Evolutionary conservation across 2,888 invertebrate genomes (phyloP).

Genomic region (Cheilosia impressa): DNA sequence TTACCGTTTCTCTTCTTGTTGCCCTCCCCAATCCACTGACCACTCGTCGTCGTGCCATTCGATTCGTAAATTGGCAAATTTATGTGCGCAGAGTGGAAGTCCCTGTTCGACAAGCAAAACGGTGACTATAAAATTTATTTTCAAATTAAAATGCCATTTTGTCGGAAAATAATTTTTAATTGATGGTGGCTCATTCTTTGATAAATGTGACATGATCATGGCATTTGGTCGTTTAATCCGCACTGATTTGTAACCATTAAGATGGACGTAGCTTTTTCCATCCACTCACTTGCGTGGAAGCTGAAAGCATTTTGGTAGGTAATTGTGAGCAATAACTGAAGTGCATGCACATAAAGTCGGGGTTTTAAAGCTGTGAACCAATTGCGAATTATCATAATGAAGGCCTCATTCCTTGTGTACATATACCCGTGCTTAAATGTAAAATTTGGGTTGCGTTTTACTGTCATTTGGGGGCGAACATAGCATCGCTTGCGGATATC

Average conservation of each 20-base stretch:
- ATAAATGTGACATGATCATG: conserved; percentile 75
- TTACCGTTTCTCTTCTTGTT: conserved; percentile 37
- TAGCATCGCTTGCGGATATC: conserved; percentile 41
- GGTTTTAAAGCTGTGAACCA: not conserved
- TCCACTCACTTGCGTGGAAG: conserved; percentile 37
- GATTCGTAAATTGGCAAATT: conserved; percentile 70
- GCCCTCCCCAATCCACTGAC: conserved; percentile 18
- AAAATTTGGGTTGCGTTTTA: not conserved
- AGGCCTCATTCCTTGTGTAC: not conserved
- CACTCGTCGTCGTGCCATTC: conserved; percentile 5
- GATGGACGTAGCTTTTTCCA: conserved; percentile 21
- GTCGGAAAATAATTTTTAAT: conserved; percentile 77
- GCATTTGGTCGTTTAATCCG: conserved; percentile 73
- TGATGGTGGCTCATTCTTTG: conserved; percentile 73
- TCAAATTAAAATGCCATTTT: conserved; percentile 83
- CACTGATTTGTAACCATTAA: conserved; percentile 70
- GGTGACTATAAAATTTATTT: conserved; percentile 82
- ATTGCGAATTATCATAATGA: conserved; percentile 17
- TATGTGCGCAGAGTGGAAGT: conserved; percentile 71
- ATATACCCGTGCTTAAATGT: not conserved
- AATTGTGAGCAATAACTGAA: conserved; percentile 56
- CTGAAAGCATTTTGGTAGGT: conserved; percentile 64
- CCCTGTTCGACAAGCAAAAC: conserved; percentile 70
- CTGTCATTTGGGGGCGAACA: conserved; percentile 29
- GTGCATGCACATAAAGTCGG: conserved; percentile 11